Percentiles rank a stretch among this genome's conserved stretches.
Conservation (phyloP, 2,797 vertebrate species). For the Crenuchus spilurus region DNA sequence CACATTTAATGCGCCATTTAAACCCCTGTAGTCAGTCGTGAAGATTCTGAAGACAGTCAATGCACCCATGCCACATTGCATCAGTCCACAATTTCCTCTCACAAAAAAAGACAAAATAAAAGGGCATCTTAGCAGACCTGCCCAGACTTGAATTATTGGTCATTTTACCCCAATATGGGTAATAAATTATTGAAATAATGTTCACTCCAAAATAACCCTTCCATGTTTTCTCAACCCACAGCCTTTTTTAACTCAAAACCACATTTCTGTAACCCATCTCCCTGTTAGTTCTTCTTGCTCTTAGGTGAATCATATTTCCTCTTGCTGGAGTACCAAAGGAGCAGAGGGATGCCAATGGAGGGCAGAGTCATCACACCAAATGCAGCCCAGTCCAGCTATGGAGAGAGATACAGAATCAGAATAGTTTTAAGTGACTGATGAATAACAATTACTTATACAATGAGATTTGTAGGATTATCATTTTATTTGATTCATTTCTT, state of each 20-base stretch:
- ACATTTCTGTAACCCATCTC: not conserved
- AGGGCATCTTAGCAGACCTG: not conserved
- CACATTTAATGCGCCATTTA: slow-evolving; percentile 3
- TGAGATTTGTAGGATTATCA: too few species aligned
- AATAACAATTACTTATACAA: too few species aligned
- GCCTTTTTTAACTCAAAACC: not conserved
- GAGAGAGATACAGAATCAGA: slow-evolving; percentile 12
- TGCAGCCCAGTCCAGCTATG: slow-evolving; percentile 93
- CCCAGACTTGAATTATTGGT: slow-evolving; percentile 39
- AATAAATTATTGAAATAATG: slow-evolving; percentile 46
- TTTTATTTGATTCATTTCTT: too few species aligned
- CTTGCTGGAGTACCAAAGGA: slow-evolving; percentile 97
- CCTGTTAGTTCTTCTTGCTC: slow-evolving; percentile 88
- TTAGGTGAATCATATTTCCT: slow-evolving; percentile 94
- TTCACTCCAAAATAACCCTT: not conserved
- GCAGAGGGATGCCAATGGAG: slow-evolving; percentile 93
- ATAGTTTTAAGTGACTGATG: too few species aligned
- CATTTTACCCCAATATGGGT: slow-evolving; percentile 74
- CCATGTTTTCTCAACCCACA: not conserved
- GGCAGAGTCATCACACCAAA: slow-evolving; percentile 97
- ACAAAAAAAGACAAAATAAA: not conserved
- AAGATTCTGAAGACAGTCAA: not conserved
- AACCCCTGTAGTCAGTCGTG: not conserved
- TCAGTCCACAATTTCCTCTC: not conserved
- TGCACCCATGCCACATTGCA: not conserved